Base-by-base conservation (phyloP, 2,113 vertebrate genomes). In the Promerops cafer region DNA sequence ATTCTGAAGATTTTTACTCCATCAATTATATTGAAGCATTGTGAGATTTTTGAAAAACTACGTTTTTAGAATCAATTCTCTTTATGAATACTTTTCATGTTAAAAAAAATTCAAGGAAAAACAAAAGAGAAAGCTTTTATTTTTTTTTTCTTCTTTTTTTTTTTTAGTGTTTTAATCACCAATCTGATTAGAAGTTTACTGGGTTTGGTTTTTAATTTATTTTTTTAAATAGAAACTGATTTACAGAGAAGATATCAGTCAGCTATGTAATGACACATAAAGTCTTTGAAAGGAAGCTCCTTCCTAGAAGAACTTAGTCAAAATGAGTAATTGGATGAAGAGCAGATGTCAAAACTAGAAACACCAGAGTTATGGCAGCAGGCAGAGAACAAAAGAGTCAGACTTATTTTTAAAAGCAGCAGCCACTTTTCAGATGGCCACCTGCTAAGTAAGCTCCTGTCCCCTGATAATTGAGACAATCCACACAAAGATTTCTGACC, bases 271-370 rank as follows among this genome's bases (percentile, higher is more conserved):
- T 35, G 63, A 61, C n/a, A 76, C 9, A 53, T 17, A 40, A 18
- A 64, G n/a, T 27, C 69, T 92, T 78, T 79, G 69, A 84, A 89
- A 93, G 61, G 83, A 96, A 93, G 1, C 4, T 3, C 12, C 23
- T 93, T 91, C 30, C 33, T 76, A 22, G 42, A 83, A 91, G 37
- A 72, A 75, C 33, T 42, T 69, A 79, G 57, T 87, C 40, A 89
- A 93, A 91, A 91, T 76, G 61, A 95, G 19, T 82, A 95, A 83
- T 42, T 93, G 87, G 70, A 53, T 93, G 93, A 96, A 89, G 61
- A 91, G 70, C 78, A 94, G 45, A 87, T 80, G 84, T 89, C 78
- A 89, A 83, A 94, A 85, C 53, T 49, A 57, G 35, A 82, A 95
- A 65, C 53, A 69, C 24, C 27, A 61, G 87, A 91, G 57, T 85